Conservation (phyloP, 2,888 invertebrate species). For the Drosophila yooni region DNA sequence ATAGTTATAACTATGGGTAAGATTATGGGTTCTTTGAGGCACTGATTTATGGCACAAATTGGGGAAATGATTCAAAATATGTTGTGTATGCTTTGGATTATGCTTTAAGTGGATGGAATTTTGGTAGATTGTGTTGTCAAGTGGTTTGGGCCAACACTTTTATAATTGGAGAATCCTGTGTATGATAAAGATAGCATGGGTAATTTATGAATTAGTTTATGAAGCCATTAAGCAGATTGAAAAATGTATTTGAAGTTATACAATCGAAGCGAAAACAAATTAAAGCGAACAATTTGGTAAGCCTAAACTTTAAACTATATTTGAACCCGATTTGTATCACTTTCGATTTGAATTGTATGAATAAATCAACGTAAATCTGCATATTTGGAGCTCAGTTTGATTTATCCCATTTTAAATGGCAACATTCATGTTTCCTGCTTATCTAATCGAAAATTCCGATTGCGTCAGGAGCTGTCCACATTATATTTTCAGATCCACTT, state of each 20-base stretch:
- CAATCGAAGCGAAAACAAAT: background rate
- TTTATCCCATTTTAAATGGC: slow-evolving; percentile 3
- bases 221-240: slow-evolving; percentile 9
- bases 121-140: slow-evolving; percentile 14
- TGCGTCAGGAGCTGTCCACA: background rate
- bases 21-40: slow-evolving; percentile 28
- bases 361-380: background rate
- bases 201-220: background rate
- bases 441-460: background rate
- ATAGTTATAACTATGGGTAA: slow-evolving; percentile 8
- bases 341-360: background rate
- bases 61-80: slow-evolving; percentile 1
- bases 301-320: background rate
- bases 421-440: background rate
- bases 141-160: background rate
- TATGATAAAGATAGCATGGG: background rate
- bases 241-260: background rate
- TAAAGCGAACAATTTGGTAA: background rate
- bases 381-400: slow-evolving; percentile 8
- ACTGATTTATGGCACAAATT: slow-evolving; percentile 45
- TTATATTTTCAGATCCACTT: slow-evolving; percentile 2
- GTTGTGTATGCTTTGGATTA: background rate
- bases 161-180: background rate
- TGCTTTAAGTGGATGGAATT: slow-evolving; percentile 27
- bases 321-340: background rate